These are phyloP conservation scores for Pseudochaenichthys georgianus DNA, from an alignment of 2,797 vertebrate species.

Conservation along the genomic window DNA sequence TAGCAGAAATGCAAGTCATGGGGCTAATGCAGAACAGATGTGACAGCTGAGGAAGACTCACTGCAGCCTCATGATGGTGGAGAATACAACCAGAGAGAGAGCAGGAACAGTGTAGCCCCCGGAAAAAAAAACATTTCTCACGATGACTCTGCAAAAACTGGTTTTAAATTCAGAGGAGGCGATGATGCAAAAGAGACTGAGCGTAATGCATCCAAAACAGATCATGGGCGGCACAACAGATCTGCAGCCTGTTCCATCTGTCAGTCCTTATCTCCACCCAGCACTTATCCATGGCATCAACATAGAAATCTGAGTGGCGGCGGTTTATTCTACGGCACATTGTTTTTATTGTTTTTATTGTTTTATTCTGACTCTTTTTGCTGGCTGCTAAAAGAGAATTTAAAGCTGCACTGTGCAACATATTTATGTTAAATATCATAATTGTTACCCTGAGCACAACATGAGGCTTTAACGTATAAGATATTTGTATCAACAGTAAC, in stretches of 20 bases:
- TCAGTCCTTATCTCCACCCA: slow-evolving; percentile 33
- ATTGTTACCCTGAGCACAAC: background rate
- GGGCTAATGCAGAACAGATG: slow-evolving; percentile 79
- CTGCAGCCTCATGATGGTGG: slow-evolving; percentile 23
- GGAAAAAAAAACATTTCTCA: slow-evolving; percentile 52
- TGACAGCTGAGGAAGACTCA: slow-evolving; percentile 48
- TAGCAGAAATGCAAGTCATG: slow-evolving; percentile 74
- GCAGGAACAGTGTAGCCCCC: slow-evolving; percentile 42
- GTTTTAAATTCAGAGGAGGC: slow-evolving; percentile 15
- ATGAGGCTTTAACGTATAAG: background rate
- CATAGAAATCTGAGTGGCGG: slow-evolving; percentile 1
- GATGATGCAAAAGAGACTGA: background rate
- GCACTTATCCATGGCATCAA: slow-evolving; percentile 4
- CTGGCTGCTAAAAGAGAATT: background rate
- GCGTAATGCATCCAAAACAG: slow-evolving; percentile 44
- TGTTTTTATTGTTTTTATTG: no score
- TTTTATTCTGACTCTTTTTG: slow-evolving; percentile 18
- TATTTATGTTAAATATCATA: background rate
- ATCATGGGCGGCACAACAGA: slow-evolving; percentile 25
- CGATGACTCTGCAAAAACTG: slow-evolving; percentile 57
- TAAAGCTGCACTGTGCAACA: slow-evolving; percentile 4
- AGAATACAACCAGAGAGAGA: slow-evolving; percentile 53
- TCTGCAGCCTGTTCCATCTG: slow-evolving; percentile 9
- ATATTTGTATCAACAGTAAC: background rate
- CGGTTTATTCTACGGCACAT: slow-evolving; percentile 28